Percentiles rank a stretch among this genome's conserved stretches.
phyloP scores from a whole-genome alignment of 2,888 invertebrate genomes.

The Cenopis cana region DNA sequence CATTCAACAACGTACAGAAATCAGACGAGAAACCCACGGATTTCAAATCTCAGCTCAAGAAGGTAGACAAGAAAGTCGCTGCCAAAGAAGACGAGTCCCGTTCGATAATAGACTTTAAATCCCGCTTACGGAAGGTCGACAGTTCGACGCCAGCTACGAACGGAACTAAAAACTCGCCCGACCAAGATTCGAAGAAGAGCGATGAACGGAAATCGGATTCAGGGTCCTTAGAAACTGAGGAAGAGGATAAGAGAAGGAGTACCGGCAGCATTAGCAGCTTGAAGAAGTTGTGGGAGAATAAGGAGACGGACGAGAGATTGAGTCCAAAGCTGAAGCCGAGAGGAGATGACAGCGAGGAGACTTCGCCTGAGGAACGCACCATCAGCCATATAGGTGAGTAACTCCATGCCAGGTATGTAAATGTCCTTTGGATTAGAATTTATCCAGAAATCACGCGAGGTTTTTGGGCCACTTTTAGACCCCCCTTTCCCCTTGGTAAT shows the following conservation, averaged over 20 bases:
- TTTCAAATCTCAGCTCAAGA: constrained; percentile 89
- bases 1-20: constrained; percentile 59
- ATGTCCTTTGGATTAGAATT: too few species aligned
- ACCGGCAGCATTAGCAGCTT: constrained; percentile 97
- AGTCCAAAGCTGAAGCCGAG: constrained; percentile 86
- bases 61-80: constrained; percentile 87
- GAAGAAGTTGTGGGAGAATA: constrained; percentile 96
- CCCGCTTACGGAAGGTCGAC: constrained; percentile 92
- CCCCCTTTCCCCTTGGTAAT: too few species aligned
- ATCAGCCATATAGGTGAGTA: constrained; percentile 33
- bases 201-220: constrained; percentile 70
- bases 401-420: not conserved
- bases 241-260: constrained; percentile 94
- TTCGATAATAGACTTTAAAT: constrained; percentile 93
- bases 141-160: constrained; percentile 70
- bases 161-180: constrained; percentile 70
- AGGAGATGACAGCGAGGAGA: constrained; percentile 61
- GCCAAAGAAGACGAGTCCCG: constrained; percentile 71
- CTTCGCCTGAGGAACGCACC: constrained; percentile 64
- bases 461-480: too few species aligned
- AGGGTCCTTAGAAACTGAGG: constrained; percentile 79
- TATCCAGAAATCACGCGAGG: too few species aligned
- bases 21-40: constrained; percentile 75
- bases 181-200: constrained; percentile 61
- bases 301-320: constrained; percentile 87